These are phyloP conservation scores for Thinocorus orbignyianus DNA, from an alignment of 2,113 vertebrate genomes.

Conservation along the genomic window DNA sequence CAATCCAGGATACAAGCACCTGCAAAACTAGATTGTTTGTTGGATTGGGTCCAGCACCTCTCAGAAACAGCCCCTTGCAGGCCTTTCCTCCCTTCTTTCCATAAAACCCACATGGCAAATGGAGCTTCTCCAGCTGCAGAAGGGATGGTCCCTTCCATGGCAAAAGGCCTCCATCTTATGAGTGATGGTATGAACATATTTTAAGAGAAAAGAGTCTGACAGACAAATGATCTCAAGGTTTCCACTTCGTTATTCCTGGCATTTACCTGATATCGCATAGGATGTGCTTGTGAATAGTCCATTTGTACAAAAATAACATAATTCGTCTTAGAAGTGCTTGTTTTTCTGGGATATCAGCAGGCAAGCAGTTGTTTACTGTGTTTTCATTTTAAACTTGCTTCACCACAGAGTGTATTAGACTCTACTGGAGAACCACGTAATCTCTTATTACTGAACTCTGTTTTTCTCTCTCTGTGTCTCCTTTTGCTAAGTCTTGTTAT, in stretches of 20 bases:
- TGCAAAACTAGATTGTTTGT: neutral
- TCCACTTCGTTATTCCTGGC: neutral
- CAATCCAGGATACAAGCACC: neutral
- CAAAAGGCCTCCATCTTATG: neutral
- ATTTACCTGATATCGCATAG: neutral
- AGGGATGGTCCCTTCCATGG: neutral
- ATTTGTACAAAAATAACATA: slow-evolving; percentile 2
- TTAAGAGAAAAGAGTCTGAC: neutral
- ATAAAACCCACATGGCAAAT: neutral
- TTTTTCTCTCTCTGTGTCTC: neutral
- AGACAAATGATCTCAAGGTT: neutral
- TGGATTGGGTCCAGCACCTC: neutral
- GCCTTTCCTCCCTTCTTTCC: neutral
- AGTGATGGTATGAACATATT: neutral
- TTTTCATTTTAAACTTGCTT: slow-evolving; percentile 21
- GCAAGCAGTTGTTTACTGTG: neutral
- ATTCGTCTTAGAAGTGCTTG: neutral
- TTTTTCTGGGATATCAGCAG: neutral
- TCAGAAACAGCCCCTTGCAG: neutral
- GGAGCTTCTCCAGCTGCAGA: neutral
- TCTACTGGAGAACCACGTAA: neutral
- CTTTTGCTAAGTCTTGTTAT: slow-evolving; percentile 22
- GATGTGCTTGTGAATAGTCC: neutral
- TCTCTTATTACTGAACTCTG: neutral
- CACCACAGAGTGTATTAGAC: neutral